A percentile compares a stretch with the other conserved stretches of the same genome.
phyloP scores from a whole-genome alignment of 2,797 vertebrate species.

The Oceanodroma leucorhoa region DNA sequence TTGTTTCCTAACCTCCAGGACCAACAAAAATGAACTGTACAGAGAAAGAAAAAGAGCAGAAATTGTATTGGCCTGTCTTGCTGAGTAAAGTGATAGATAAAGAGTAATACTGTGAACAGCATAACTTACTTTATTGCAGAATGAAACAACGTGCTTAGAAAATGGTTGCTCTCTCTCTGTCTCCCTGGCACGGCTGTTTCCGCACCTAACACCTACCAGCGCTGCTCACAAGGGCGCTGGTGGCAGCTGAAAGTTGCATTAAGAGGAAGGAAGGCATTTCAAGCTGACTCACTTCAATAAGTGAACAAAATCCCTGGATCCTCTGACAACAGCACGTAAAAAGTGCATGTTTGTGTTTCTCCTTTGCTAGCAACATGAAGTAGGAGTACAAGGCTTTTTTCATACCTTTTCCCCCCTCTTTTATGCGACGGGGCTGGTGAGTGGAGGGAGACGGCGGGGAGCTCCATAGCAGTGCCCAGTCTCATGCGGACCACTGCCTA shows the following conservation, averaged over 20 bases:
- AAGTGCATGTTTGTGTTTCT: neutral
- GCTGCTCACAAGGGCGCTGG: neutral
- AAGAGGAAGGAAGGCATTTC: neutral
- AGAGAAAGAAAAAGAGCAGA: neutral
- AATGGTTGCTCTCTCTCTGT: neutral
- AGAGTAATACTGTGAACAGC: neutral
- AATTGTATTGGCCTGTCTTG: neutral
- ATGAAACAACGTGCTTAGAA: slow-evolving; percentile 2
- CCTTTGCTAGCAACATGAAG: neutral
- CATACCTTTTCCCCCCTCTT: neutral
- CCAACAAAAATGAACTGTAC: neutral
- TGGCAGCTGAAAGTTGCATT: slow-evolving; percentile 36
- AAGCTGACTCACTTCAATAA: slow-evolving; percentile 7
- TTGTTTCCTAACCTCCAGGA: neutral
- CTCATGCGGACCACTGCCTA: neutral
- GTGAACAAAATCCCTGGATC: neutral
- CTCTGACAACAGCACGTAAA: neutral
- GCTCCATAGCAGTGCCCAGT: accelerated
- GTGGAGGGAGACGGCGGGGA: neutral
- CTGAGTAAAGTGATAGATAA: neutral
- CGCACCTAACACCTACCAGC: slow-evolving; percentile 12
- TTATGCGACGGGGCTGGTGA: accelerated
- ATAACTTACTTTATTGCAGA: neutral
- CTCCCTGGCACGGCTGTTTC: neutral
- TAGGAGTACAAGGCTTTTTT: neutral